These are phyloP conservation scores for Hystrix cristata DNA, from an alignment of 2,113 vertebrate species.

Conservation along the genomic window DNA sequence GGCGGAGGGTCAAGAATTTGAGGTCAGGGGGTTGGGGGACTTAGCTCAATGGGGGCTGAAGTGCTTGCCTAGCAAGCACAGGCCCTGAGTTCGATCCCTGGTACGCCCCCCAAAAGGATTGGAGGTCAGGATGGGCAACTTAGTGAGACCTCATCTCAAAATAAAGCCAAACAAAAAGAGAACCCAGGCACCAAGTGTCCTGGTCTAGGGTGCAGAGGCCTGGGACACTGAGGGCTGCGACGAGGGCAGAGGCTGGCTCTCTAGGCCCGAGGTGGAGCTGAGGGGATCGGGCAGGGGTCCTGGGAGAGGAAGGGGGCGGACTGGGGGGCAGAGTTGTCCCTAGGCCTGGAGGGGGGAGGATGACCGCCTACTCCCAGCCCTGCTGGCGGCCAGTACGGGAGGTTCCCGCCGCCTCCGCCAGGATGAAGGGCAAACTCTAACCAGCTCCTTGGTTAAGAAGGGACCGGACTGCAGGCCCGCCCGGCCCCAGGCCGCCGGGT, in stretches of 20 bases:
- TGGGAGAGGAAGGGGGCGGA: background rate
- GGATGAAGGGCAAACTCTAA: constrained; percentile 17
- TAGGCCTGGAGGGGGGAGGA: background rate
- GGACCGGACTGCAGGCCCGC: background rate
- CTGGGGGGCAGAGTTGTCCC: background rate
- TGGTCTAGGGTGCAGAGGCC: too few species aligned
- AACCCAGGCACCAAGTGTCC: background rate
- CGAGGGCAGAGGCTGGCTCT: background rate
- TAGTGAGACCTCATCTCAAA: background rate
- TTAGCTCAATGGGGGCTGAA: too few species aligned
- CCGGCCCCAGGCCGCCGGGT: background rate
- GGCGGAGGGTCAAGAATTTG: background rate
- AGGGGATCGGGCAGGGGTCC: background rate
- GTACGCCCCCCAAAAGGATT: too few species aligned
- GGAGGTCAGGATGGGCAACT: background rate
- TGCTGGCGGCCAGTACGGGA: too few species aligned
- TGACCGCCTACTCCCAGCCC: background rate
- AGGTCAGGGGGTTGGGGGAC: background rate
- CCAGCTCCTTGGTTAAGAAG: background rate
- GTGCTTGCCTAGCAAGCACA: too few species aligned
- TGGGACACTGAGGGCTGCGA: too few species aligned
- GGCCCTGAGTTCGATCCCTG: too few species aligned
- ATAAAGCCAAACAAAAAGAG: background rate
- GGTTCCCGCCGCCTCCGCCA: background rate
- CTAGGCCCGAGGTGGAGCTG: background rate